Percentiles rank a stretch among this genome's conserved stretches.
These are phyloP conservation scores for Drosophila oshimai DNA, from an alignment of 1,140 invertebrate species.

Conservation along the genomic window DNA sequence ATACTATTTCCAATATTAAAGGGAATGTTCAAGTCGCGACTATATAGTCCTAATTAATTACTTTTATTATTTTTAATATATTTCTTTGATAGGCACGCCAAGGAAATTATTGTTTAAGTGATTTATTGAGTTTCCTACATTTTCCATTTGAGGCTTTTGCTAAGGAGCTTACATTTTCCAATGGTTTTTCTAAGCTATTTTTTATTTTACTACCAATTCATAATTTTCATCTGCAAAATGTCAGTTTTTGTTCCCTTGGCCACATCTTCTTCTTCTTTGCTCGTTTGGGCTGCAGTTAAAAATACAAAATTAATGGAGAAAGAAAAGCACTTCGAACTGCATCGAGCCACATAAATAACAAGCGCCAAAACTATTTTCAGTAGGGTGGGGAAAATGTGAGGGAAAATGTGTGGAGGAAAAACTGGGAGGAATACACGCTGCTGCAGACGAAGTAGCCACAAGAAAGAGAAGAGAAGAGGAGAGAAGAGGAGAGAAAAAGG, in stretches of 20 bases:
- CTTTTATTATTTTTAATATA: background rate
- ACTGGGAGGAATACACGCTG: no score
- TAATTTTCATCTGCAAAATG: constrained; percentile 1
- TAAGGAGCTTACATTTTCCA: constrained; percentile 10
- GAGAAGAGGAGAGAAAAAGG: background rate
- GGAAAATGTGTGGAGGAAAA: no score
- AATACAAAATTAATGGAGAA: constrained; percentile 46
- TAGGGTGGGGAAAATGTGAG: background rate
- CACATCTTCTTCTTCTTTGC: background rate
- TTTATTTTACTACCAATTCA: background rate
- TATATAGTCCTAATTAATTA: background rate
- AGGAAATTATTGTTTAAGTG: constrained; percentile 3
- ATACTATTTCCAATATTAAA: background rate
- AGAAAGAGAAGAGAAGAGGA: background rate
- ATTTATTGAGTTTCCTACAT: constrained; percentile 2
- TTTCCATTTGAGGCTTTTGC: background rate
- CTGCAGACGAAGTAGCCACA: constrained; percentile 12
- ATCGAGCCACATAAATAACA: constrained; percentile 42
- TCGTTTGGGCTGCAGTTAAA: constrained; percentile 24
- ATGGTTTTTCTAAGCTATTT: background rate
- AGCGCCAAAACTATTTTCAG: constrained; percentile 37
- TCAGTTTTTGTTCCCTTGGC: background rate
- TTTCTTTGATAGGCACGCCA: background rate
- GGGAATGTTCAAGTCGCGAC: background rate
- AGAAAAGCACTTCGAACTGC: constrained; percentile 36